Conservation (phyloP, 2,113 vertebrate species). For the Mesocricetus auratus region DNA sequence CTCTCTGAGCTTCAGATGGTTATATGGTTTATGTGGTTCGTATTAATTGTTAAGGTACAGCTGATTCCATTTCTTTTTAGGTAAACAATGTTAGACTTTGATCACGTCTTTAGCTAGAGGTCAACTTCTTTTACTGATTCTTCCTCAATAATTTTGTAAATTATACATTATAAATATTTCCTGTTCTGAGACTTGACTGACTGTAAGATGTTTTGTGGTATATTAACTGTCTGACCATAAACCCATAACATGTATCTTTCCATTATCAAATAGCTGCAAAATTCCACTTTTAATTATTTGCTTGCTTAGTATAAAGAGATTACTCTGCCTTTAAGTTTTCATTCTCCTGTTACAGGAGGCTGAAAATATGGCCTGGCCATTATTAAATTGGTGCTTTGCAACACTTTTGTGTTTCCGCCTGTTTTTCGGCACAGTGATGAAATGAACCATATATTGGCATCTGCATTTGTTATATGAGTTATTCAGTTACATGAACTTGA, state of each 20-base stretch:
- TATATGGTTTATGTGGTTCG: neutral
- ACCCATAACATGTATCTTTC: neutral
- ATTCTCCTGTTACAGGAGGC: neutral
- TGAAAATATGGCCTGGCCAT: neutral
- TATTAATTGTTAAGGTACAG: neutral
- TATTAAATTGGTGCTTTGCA: neutral
- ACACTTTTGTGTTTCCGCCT: neutral
- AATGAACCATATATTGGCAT: neutral
- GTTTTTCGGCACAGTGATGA: neutral
- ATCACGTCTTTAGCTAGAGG: neutral
- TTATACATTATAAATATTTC: neutral
- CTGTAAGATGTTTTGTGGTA: neutral
- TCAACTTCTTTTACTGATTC: neutral
- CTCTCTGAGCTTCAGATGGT: neutral
- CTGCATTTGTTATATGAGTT: neutral
- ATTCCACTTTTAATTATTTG: neutral
- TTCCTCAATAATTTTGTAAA: neutral
- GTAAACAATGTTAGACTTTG: neutral
- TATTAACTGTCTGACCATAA: neutral
- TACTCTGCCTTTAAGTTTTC: neutral
- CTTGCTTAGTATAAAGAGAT: neutral
- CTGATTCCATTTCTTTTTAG: neutral
- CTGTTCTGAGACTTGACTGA: neutral
- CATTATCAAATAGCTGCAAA: neutral
- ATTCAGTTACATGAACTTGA: neutral